A percentile compares a stretch with the other conserved stretches of the same genome.
These are phyloP conservation scores for Ctenopoma multispine DNA, from an alignment of 2,797 vertebrate genomes.

Conservation along the genomic window DNA sequence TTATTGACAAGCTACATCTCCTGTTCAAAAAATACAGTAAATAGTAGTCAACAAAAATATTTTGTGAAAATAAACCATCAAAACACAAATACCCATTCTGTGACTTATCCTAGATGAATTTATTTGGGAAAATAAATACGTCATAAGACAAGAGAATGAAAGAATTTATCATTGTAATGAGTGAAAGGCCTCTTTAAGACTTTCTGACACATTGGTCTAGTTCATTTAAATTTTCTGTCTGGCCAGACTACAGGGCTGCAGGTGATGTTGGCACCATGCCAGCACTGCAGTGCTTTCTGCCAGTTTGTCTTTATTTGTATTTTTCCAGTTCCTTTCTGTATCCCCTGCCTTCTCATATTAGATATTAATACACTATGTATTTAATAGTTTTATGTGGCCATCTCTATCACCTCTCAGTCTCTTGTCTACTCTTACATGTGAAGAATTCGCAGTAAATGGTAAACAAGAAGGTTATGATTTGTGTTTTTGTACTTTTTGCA, in stretches of 20 bases:
- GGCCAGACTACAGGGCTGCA: slow-evolving; percentile 23
- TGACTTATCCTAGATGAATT: no score
- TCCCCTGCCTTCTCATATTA: neutral
- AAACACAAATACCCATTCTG: no score
- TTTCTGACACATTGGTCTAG: neutral
- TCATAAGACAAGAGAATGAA: neutral
- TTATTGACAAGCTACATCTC: no score
- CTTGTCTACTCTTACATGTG: no score
- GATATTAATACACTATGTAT: neutral
- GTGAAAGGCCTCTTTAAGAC: slow-evolving; percentile 10
- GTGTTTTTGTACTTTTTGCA: neutral
- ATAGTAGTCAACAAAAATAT: no score
- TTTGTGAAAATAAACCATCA: no score
- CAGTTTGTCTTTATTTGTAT: neutral
- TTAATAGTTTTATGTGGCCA: neutral
- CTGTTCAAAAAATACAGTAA: no score
- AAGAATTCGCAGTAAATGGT: neutral
- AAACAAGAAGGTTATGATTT: neutral
- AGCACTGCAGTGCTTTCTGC: slow-evolving; percentile 53
- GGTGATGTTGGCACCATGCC: slow-evolving; percentile 41
- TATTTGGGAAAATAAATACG: neutral
- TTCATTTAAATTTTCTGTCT: slow-evolving; percentile 32
- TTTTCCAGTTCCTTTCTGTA: neutral
- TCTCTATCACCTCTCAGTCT: neutral
- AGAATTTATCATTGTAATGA: neutral